Evolutionary conservation across 2,113 vertebrate genomes (phyloP), one percentile per base, ranked within the genome.

Genomic region (Ictalurus furcatus): DNA sequence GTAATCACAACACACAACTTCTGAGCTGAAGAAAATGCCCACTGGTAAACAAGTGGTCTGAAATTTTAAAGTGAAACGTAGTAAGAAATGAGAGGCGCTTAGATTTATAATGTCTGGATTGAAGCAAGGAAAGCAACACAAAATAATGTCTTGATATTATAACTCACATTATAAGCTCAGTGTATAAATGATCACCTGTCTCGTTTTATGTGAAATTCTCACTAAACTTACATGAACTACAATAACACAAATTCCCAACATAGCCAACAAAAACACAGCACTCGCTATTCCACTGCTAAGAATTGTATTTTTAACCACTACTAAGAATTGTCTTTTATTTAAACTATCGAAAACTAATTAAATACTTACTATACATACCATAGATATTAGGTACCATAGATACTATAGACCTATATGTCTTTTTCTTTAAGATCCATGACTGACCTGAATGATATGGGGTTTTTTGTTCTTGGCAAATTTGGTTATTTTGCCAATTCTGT

Each of bases 121-220:
- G 37, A 48, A 54, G 67, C 28, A 56, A 85, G 48, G 48, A 85
- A 48, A 71, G 48, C 16, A 52, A 82, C 1, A 21, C 13, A 21
- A 9, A 63, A 58, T 16, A 37, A 19, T 21, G 8, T 59, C n/a
- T 34, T 58, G 30, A 17, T 6, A 48, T 48, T 48, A 48, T 48
- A 48, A 48, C 6, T 48, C 44, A 7, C 44, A 48, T 48, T 48
- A 48, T 7, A 37, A 58, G 34, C 30, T 56, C 17, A 34, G 65
- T 54, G 30, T 17, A 37, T 34, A 58, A 28, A 37, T 11, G 14
- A 23, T 87, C 73, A 78, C 48, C 63, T n/a, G 21, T 37, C 34
- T 86, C 30, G 54, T 52, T 86, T 83, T 63, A 74, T 28, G 21
- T 58, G 28, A 58, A 86, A 73, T 52, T 67, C 63, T 69, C 44